Evolutionary conservation across 2,888 invertebrate genomes (phyloP), one percentile per base, ranked within the genome.

Genomic region (Sinotaia quadrata): DNA sequence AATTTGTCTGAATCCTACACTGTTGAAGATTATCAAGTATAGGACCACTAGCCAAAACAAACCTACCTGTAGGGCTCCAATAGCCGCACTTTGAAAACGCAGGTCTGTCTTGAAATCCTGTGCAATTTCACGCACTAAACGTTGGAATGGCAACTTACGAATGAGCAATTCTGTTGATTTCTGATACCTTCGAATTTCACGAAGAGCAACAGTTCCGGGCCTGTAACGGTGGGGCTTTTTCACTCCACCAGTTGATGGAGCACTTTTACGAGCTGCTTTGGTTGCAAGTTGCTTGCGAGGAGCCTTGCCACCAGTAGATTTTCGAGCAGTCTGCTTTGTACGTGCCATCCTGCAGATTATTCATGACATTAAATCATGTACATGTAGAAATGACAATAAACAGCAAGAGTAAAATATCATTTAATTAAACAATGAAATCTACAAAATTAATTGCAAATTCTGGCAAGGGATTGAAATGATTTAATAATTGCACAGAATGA

Each of bases 21-120:
- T n/a, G n/a, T n/a, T n/a, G n/a, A n/a, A n/a, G n/a, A n/a, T n/a
- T n/a, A n/a, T n/a, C n/a, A n/a, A n/a, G n/a, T n/a, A n/a, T n/a
- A n/a, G n/a, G n/a, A n/a, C n/a, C n/a, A n/a, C n/a, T n/a, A n/a
- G n/a, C n/a, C n/a, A n/a, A n/a, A n/a, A n/a, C n/a, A n/a, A n/a
- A n/a, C 31, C 27, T 27, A 85, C 88, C 86, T 88, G 88, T 29
- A 88, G 81, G 74, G 88, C 88, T 54, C 86, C 86, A 78, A 88
- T 85, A 63, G 88, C 88, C 67, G 88, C 86, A 77, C 86, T 85
- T 79, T 88, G 88, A 76, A 88, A 88, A 63, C 88, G 80, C 73
- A 88, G 79, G 80, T 88, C 88, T 66, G 88, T 88, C 72, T 88
- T 88, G 81, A 88, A 88, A 74, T 88, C 88, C 78, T 88, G 88